A percentile compares a stretch with the other conserved stretches of the same genome.
Evolutionary conservation across 2,113 vertebrate genomes (phyloP).

Genomic region (Zosterops pallidus): DNA sequence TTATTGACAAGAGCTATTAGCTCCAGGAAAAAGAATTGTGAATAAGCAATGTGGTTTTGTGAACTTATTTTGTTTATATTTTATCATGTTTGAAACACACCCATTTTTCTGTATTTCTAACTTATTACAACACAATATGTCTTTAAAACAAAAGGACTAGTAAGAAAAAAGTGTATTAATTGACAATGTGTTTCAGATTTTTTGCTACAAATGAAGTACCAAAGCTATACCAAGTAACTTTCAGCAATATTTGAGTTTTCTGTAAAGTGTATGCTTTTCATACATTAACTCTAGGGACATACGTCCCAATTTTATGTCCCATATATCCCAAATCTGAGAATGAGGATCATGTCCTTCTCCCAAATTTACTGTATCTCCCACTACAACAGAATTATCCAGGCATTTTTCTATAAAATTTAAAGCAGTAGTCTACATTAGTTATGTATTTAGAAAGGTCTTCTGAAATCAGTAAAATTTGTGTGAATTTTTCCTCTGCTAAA

Average conservation of each 20-base stretch:
- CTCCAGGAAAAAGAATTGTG: neutral
- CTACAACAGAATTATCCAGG: neutral
- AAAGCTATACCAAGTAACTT: neutral
- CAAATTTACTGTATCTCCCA: neutral
- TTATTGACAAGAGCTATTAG: neutral
- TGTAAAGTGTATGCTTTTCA: neutral
- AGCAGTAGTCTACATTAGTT: neutral
- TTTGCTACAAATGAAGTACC: neutral
- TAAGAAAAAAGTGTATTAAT: neutral
- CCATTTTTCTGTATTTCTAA: neutral
- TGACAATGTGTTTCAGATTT: neutral
- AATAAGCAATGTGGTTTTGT: neutral
- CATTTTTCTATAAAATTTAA: neutral
- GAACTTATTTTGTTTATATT: neutral
- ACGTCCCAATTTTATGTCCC: neutral
- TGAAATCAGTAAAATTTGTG: neutral
- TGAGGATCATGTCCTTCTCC: neutral
- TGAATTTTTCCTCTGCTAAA: neutral
- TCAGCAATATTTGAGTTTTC: neutral
- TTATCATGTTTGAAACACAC: neutral
- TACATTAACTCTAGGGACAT: neutral
- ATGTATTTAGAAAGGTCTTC: neutral
- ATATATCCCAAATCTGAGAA: neutral
- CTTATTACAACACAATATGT: neutral
- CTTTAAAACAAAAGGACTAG: neutral